Evolutionary conservation across 35 echinoderm and acorn worm species (phyloP).

Genomic region (Ptychodera flava): DNA sequence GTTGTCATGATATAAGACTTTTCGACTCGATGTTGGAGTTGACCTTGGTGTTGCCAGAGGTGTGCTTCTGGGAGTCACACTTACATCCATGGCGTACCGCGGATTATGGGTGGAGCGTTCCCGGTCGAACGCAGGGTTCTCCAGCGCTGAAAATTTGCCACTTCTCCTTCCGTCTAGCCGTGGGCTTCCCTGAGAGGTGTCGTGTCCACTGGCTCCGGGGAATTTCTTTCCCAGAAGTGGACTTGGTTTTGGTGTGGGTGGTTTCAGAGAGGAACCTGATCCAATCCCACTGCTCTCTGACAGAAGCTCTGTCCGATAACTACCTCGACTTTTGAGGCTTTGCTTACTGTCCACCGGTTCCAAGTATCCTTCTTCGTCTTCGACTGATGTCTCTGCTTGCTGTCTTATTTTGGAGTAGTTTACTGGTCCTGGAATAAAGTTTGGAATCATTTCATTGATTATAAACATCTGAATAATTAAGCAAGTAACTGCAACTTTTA

Average conservation of each 20-base stretch:
- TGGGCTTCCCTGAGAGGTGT: not conserved
- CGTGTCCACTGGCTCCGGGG: constrained; percentile 11
- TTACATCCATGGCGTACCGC: not conserved
- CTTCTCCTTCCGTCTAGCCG: not conserved
- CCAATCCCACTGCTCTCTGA: not conserved
- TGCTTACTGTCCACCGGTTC: constrained; percentile 68
- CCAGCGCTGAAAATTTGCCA: not conserved
- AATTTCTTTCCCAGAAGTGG: constrained; percentile 1
- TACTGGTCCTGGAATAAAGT: not conserved
- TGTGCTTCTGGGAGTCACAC: not conserved
- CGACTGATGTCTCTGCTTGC: constrained; percentile 5
- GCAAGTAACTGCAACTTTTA: not conserved
- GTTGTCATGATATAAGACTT: not conserved
- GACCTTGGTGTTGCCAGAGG: not conserved
- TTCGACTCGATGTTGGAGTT: not conserved
- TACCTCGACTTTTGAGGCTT: constrained; percentile 14
- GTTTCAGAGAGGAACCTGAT: not conserved
- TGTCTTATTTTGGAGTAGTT: constrained; percentile 40
- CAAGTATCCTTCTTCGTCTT: constrained; percentile 53
- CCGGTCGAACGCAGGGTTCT: not conserved
- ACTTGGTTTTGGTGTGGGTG: constrained; percentile 23
- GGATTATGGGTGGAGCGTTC: not conserved
- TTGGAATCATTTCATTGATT: not conserved
- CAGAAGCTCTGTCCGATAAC: constrained; percentile 5
- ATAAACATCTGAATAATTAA: not conserved